Percentiles rank a stretch among this genome's conserved stretches.
These are phyloP conservation scores for Sebastolobus altivelis DNA, from an alignment of 2,797 vertebrate species.

Conservation along the genomic window DNA sequence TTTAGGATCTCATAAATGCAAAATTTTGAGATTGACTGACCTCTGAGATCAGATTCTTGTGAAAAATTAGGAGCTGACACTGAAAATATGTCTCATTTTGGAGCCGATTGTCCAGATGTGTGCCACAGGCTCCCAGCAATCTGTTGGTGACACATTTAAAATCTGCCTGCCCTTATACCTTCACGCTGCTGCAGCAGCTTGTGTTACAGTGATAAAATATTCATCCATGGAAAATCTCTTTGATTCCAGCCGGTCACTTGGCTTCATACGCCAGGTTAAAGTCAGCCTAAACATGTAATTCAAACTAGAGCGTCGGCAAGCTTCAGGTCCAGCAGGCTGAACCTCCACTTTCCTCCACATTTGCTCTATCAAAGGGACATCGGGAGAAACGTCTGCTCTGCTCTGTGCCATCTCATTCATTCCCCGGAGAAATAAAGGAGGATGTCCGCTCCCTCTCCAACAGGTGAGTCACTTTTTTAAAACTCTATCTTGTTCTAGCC, in stretches of 20 bases:
- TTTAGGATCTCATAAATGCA: neutral
- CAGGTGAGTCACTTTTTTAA: conserved; percentile 76
- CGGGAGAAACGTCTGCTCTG: conserved; percentile 3
- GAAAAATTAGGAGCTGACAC: neutral
- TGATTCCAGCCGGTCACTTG: conserved; percentile 72
- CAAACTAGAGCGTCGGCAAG: conserved; percentile 36
- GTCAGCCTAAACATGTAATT: conserved; percentile 60
- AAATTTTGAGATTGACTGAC: neutral
- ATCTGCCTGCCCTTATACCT: conserved; percentile 42
- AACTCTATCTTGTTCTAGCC: neutral
- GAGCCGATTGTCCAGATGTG: conserved; percentile 39
- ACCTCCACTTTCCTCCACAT: neutral
- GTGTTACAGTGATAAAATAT: conserved; percentile 91
- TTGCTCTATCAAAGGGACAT: conserved; percentile 10
- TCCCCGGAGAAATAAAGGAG: neutral
- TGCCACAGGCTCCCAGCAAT: conserved; percentile 38
- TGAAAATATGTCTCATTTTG: neutral
- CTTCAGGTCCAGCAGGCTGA: conserved; percentile 17
- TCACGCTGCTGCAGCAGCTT: conserved; percentile 73
- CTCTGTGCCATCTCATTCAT: conserved; percentile 36
- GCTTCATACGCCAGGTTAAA: conserved; percentile 51
- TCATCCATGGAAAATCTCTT: conserved; percentile 87
- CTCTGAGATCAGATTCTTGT: conserved; percentile 1
- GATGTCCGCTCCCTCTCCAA: conserved; percentile 73
- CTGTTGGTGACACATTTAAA: conserved; percentile 51